Conservation (phyloP, 2,113 vertebrate genomes). For the Elgaria multicarinata region DNA sequence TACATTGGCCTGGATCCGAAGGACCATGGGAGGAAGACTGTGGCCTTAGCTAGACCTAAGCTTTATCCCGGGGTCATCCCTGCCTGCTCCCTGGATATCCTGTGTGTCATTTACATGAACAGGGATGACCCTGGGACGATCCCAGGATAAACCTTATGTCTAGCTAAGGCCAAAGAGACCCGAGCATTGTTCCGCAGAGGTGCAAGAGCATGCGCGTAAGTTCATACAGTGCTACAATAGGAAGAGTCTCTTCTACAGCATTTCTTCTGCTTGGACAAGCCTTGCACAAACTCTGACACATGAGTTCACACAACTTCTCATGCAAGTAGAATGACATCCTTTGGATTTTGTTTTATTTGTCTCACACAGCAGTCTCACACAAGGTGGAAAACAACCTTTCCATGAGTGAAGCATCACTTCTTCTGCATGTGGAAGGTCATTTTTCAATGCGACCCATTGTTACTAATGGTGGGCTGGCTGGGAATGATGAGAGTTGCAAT, state of each 20-base stretch:
- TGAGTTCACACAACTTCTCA: neutral
- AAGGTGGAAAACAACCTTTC: neutral
- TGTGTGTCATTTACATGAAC: too few species aligned
- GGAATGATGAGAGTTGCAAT: too few species aligned
- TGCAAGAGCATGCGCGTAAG: neutral
- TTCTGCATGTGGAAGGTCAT: neutral
- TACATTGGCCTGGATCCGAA: neutral
- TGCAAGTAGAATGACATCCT: neutral
- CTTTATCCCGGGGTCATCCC: too few species aligned
- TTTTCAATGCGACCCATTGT: neutral
- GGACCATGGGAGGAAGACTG: neutral
- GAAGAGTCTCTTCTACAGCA: too few species aligned
- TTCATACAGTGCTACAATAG: neutral
- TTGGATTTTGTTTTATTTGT: neutral
- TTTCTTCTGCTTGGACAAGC: neutral
- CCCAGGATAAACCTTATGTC: too few species aligned
- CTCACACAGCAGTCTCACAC: neutral
- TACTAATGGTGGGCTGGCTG: neutral
- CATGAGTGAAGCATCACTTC: neutral
- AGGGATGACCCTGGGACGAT: too few species aligned
- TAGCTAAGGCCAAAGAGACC: neutral
- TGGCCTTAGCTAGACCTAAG: too few species aligned
- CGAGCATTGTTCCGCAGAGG: neutral
- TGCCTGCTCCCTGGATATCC: too few species aligned
- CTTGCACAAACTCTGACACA: neutral